Evolutionary conservation across 2,113 vertebrate species (phyloP), one percentile per base, ranked within the genome.

Genomic region (Triplophysa dalaica): DNA sequence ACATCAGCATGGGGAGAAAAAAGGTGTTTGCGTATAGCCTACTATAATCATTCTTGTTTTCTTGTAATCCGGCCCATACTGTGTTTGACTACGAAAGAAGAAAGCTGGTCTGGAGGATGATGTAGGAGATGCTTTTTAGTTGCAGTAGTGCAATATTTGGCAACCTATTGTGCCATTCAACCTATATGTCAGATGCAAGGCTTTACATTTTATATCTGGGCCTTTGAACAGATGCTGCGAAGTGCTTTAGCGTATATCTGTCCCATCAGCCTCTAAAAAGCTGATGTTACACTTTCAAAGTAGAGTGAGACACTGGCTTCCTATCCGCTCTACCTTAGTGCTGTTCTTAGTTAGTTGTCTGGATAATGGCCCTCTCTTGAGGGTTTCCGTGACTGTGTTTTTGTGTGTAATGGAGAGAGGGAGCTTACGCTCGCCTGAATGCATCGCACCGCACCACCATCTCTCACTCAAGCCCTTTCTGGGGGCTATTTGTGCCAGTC

Each of bases 331-430:
- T 61, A 61, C 70, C n/a, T 60, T 54, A 41, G 68, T 75, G 54
- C 58, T 79, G 78, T 81, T 66, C 75, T 80, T 81, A 81, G 70
- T 81, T 83, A 81, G 81, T 83, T 76, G 75, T 83, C 61, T 76
- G 75, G 75, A 84, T 84, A 84, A 84, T 84, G 64, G 61, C 56
- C 58, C 61, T 79, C 72, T 81, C 70, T 78, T 67, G 66, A 69
- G 63, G 61, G n/a, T 68, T 84, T 70, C 76, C n/a, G 58, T 68
- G 61, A 50, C 82, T 75, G 66, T 56, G 65, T 81, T 33, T 78
- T 67, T 26, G 61, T 76, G 26, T 24, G 65, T 81, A 79, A 82
- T 80, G 77, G 38, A 83, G 73, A 78, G 66, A 77, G 67, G 61
- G 70, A 52, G 79, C 73, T 80, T 79, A 79, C 66, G 67, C 82